These are phyloP conservation scores for Phodopus roborovskii DNA, from an alignment of 2,113 vertebrate species.

Conservation along the genomic window DNA sequence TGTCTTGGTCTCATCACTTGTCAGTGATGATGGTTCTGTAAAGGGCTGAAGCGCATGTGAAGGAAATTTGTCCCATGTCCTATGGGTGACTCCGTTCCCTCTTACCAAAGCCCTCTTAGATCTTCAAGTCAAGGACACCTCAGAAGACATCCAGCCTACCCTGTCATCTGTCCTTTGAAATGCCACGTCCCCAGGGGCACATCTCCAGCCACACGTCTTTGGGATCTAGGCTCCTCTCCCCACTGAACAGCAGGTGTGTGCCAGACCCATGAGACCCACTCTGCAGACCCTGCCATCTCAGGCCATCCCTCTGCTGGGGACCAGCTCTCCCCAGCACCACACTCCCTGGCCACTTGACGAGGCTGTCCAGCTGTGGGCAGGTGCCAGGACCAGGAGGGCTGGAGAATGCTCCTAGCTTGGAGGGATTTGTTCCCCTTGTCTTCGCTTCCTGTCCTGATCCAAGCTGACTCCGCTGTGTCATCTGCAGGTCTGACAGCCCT, in stretches of 20 bases:
- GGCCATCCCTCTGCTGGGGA: not conserved
- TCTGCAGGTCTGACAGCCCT: not conserved
- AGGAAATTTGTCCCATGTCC: not conserved
- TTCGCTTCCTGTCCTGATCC: not conserved
- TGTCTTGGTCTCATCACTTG: not conserved
- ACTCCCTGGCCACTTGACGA: not conserved
- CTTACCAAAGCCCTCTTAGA: not conserved
- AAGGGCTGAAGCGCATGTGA: not conserved
- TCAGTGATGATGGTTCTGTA: not conserved
- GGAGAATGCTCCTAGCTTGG: not conserved
- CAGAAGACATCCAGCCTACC: not conserved
- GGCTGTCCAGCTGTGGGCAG: too few species aligned
- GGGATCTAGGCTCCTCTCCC: not conserved
- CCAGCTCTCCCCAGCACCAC: not conserved
- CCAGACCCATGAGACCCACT: not conserved
- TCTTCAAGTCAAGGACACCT: not conserved
- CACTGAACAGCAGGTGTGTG: not conserved
- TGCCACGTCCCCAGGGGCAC: not conserved
- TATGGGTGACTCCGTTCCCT: not conserved
- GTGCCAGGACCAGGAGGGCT: not conserved
- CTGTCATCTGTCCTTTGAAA: slow-evolving; percentile 16
- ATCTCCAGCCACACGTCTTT: not conserved
- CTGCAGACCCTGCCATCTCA: not conserved
- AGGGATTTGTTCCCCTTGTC: not conserved
- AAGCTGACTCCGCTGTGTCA: fast-evolving